Base-by-base conservation (phyloP, 1,140 invertebrate genomes). In the Magallana gigas region DNA sequence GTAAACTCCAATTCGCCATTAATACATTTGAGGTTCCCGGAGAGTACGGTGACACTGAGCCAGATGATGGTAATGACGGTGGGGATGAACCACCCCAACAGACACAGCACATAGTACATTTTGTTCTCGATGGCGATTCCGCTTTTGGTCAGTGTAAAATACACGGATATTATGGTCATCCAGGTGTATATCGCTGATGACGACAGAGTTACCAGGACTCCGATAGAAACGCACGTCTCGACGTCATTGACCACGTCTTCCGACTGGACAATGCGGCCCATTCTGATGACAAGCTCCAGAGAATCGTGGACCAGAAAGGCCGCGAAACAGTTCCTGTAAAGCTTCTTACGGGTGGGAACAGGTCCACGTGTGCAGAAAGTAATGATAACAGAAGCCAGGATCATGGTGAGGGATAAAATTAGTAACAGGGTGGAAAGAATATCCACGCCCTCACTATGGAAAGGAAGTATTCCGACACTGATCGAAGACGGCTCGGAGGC, bases 91-190 rank as follows among this genome's bases (percentile, higher is more conserved):
- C 88, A 89, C 0, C 88, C 88, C 8, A 89, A 83, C 9, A 89
- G 64, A 57, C 88, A 89, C 83, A 89, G 57, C 1, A 89, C 85
- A 58, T 85, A 89, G 56, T 89, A 89, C 85, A 89, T 89, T 80
- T 71, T 80, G 58, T 62, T 86, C 59, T 89, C 88, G 18, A 89
- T 86, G 14, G 87, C 85, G 48, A 89, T 57, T 9, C 88, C 85
- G 57, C 86, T 87, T 60, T 85, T 86, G 14, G 88, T 87, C 48
- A 89, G 58, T 48, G 83, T 48, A 68, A 85, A 87, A n/a, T 68
- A 87, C 18, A 89, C 71, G 12, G 85, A 76, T 29, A 89, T 86
- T 12, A 89, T 84, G n/a, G 83, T 9, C 48, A 89, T 23, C 88
- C 88, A 89, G 23, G 85, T 84, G 18, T 84, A 87, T n/a, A 89